Evolutionary conservation across 2,888 invertebrate species (phyloP).

Genomic region (Lochmaea capreae): DNA sequence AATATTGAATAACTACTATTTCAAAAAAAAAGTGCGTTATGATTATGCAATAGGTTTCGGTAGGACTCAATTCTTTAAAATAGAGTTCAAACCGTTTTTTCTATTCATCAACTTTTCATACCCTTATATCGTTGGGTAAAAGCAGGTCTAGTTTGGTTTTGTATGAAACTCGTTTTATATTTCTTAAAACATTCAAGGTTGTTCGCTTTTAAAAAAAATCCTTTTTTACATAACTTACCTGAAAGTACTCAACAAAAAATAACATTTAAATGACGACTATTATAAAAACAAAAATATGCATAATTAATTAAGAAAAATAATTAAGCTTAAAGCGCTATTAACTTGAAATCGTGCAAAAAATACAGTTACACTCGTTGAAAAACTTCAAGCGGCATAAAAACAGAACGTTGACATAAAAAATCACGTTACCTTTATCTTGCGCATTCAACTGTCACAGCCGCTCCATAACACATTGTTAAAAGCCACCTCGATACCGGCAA

Average conservation of each 20-base stretch:
- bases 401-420: slow-evolving; percentile 59
- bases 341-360: neutral
- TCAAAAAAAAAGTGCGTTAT: no score
- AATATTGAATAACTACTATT: no score
- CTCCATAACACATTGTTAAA: slow-evolving; percentile 54
- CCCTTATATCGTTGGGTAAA: slow-evolving; percentile 17
- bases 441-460: slow-evolving; percentile 60
- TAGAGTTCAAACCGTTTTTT: slow-evolving; percentile 22
- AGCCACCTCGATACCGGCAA: slow-evolving; percentile 51
- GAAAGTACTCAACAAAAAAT: neutral
- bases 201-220: neutral
- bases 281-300: slow-evolving; percentile 5
- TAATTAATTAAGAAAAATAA: neutral
- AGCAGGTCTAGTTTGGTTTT: slow-evolving; percentile 10
- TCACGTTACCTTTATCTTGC: slow-evolving; percentile 60
- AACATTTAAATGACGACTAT: neutral
- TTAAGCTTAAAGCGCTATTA: no score
- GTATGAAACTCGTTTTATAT: slow-evolving; percentile 15
- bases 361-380: slow-evolving; percentile 14
- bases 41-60: neutral
- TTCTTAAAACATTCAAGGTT: slow-evolving; percentile 18
- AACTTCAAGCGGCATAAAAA: slow-evolving; percentile 33
- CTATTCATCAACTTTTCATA: neutral
- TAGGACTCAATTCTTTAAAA: neutral
- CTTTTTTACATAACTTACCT: neutral